A percentile compares a stretch with the other conserved stretches of the same genome.
phyloP scores from a whole-genome alignment of 2,113 vertebrate species.

The Chrysemys picta region DNA sequence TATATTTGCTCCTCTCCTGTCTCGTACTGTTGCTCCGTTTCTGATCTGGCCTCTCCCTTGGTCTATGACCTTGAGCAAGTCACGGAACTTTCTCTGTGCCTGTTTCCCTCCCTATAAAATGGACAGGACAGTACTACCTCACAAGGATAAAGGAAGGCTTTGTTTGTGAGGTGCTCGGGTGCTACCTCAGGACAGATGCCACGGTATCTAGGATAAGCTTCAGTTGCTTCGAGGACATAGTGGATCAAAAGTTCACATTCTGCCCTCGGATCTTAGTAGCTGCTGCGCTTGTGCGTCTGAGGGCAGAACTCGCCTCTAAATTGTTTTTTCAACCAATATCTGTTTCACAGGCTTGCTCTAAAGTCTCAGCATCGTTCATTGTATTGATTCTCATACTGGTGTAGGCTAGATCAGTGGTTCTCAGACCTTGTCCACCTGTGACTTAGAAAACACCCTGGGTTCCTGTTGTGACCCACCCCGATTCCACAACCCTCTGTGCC shows the following conservation, averaged over 20 bases:
- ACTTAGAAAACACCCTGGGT: neutral
- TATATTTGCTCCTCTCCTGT: neutral
- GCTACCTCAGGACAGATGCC: neutral
- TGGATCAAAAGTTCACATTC: neutral
- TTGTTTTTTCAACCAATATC: neutral
- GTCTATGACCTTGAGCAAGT: neutral
- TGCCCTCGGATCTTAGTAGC: accelerated
- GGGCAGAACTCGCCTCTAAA: neutral
- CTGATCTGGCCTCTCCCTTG: neutral
- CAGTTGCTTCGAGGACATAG: accelerated
- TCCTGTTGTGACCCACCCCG: neutral
- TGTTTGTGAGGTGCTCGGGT: neutral
- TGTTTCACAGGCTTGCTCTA: neutral
- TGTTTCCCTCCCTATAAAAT: neutral
- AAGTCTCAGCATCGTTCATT: neutral
- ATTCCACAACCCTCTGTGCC: neutral
- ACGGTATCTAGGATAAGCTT: accelerated
- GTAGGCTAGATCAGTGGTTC: neutral
- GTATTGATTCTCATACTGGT: neutral
- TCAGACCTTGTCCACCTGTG: neutral
- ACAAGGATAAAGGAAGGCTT: neutral
- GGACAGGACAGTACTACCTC: neutral
- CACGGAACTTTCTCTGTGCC: neutral
- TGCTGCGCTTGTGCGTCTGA: neutral
- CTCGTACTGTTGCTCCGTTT: neutral